These are phyloP conservation scores for Drosophila tanythrix DNA, from an alignment of 2,888 invertebrate genomes.

Conservation along the genomic window DNA sequence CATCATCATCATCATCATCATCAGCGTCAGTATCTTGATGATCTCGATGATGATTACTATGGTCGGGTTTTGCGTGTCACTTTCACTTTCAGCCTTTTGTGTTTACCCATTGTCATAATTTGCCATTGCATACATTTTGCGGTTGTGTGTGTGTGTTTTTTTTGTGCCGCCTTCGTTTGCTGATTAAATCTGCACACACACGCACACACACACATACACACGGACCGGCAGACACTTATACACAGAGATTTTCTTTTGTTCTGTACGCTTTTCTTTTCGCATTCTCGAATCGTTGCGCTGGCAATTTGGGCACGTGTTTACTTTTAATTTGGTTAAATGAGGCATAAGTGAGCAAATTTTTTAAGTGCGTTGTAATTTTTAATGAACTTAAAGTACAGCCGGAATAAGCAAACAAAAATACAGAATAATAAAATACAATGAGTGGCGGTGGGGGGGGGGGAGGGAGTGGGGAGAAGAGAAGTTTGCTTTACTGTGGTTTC, in stretches of 20 bases:
- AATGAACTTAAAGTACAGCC: constrained; percentile 64
- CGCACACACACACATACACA: constrained; percentile 13
- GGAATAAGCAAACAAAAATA: not conserved
- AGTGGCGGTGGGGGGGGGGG: accelerated
- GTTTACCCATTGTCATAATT: constrained; percentile 55
- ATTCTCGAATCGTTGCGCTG: constrained; percentile 38
- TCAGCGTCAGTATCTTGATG: not conserved
- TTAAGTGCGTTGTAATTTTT: constrained; percentile 76
- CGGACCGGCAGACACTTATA: constrained; percentile 2
- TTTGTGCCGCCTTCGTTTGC: constrained; percentile 34
- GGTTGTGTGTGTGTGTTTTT: constrained; percentile 43
- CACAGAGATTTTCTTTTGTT: constrained; percentile 27
- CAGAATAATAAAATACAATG: constrained; percentile 21
- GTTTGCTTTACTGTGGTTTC: constrained; percentile 15
- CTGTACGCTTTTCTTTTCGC: constrained; percentile 22
- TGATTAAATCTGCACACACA: constrained; percentile 62
- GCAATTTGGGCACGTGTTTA: constrained; percentile 68
- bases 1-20: not conserved
- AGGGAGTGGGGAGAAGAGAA: constrained; percentile 3
- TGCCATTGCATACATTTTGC: constrained; percentile 72
- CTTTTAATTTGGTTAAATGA: constrained; percentile 81
- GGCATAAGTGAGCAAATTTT: constrained; percentile 75
- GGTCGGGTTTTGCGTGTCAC: constrained; percentile 53
- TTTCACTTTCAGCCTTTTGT: constrained; percentile 59
- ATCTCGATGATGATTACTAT: constrained; percentile 1